Percentiles rank a stretch among this genome's conserved stretches.
phyloP scores from a whole-genome alignment of 1,140 invertebrate genomes.

The Xylocopa sonorina region DNA sequence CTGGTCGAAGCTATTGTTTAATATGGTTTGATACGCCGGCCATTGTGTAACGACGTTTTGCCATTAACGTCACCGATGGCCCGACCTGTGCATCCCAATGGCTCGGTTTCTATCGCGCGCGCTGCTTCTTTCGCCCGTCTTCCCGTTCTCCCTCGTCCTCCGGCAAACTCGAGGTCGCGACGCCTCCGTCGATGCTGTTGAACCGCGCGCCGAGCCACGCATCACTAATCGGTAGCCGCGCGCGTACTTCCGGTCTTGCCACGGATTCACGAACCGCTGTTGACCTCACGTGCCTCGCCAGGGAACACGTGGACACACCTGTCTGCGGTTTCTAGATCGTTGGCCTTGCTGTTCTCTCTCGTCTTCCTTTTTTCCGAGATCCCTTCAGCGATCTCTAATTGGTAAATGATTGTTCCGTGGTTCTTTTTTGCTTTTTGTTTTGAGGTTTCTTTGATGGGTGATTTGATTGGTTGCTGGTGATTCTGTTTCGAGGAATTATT shows the following conservation, averaged over 20 bases:
- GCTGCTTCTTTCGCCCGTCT: background rate
- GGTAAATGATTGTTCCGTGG: no score
- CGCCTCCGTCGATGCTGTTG: constrained; percentile 62
- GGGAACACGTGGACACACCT: constrained; percentile 42
- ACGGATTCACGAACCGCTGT: constrained; percentile 14
- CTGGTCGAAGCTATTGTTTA: constrained; percentile 72
- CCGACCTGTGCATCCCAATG: constrained; percentile 69
- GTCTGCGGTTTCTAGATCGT: background rate
- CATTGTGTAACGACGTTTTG: constrained; percentile 71
- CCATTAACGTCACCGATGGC: constrained; percentile 66
- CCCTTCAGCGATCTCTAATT: background rate
- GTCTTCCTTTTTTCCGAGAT: background rate
- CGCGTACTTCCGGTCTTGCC: constrained; percentile 64
- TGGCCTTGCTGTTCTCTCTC: background rate
- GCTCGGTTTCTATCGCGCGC: background rate
- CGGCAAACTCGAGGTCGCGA: background rate
- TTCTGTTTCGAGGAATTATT: no score
- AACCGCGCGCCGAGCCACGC: constrained; percentile 63
- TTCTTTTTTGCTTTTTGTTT: no score
- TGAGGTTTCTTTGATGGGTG: no score
- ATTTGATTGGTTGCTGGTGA: no score
- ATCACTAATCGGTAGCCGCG: constrained; percentile 51
- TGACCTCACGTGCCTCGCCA: constrained; percentile 35
- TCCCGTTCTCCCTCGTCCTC: background rate
- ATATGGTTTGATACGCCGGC: constrained; percentile 70